Percentiles rank a stretch among this genome's conserved stretches.
Evolutionary conservation across 1,140 invertebrate genomes (phyloP).

Genomic region (Tetramorium alpestre): DNA sequence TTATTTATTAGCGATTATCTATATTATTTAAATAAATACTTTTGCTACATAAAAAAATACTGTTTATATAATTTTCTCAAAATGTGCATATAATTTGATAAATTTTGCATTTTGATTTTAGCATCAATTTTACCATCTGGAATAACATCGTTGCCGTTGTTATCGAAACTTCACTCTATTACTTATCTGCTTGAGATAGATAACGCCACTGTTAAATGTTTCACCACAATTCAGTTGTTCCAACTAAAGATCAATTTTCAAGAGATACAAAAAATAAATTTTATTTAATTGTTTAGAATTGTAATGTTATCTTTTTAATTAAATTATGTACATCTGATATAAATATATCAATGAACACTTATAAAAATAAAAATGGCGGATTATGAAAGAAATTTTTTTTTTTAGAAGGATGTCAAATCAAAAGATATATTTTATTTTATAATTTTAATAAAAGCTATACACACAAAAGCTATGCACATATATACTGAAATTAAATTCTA

Average conservation of each 20-base stretch:
- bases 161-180: background rate
- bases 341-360: background rate
- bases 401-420: background rate
- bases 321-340: background rate
- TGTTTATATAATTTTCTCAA: background rate
- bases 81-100: background rate
- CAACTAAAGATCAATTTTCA: background rate
- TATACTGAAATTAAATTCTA: background rate
- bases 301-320: background rate
- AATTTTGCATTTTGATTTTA: background rate
- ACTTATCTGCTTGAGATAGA: background rate
- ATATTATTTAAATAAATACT: background rate
- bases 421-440: background rate
- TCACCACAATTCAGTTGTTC: background rate
- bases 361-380: background rate
- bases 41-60: background rate
- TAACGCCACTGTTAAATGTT: constrained; percentile 28
- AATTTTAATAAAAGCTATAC: background rate
- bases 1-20: background rate
- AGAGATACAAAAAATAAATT: background rate
- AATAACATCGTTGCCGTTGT: background rate
- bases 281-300: background rate
- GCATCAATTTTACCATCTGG: background rate
- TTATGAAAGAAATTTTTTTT: too few species aligned
- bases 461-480: background rate